Percentiles rank a stretch among this genome's conserved stretches.
These are phyloP conservation scores for Phaonia tiefii DNA, from an alignment of 2,888 invertebrate species.

Conservation along the genomic window DNA sequence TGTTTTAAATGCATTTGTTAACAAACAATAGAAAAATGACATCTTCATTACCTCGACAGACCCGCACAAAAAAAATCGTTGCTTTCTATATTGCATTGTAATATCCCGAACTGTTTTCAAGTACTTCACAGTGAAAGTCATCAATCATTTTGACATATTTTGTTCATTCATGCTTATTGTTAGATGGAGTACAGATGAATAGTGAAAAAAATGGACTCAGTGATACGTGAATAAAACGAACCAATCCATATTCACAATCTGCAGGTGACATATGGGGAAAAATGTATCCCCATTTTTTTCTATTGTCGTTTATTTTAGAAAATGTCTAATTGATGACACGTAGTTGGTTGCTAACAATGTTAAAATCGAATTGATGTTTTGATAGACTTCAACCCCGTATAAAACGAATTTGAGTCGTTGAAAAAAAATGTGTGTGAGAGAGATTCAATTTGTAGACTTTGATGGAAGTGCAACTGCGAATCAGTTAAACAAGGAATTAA, in stretches of 20 bases:
- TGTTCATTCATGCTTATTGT: constrained; percentile 28
- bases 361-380: constrained; percentile 31
- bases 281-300: constrained; percentile 8
- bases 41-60: no score
- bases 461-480: no score
- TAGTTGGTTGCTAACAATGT: constrained; percentile 5
- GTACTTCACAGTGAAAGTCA: constrained; percentile 57
- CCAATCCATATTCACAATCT: constrained; percentile 25
- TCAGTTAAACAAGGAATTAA: no score
- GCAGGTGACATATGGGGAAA: constrained; percentile 62
- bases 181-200: constrained; percentile 6
- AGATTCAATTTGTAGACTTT: no score
- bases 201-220: constrained; percentile 29
- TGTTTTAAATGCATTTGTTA: constrained; percentile 60
- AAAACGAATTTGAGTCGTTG: constrained; percentile 9
- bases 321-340: constrained; percentile 62
- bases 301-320: constrained; percentile 35
- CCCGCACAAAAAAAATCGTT: no score
- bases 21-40: no score
- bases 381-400: constrained; percentile 36
- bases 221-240: neutral
- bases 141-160: constrained; percentile 59
- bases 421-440: no score
- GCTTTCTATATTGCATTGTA: neutral
- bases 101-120: constrained; percentile 49